Evolutionary conservation across 2,797 vertebrate genomes (phyloP), one percentile per base, ranked within the genome.

Genomic region (Atherinosoma microstoma): DNA sequence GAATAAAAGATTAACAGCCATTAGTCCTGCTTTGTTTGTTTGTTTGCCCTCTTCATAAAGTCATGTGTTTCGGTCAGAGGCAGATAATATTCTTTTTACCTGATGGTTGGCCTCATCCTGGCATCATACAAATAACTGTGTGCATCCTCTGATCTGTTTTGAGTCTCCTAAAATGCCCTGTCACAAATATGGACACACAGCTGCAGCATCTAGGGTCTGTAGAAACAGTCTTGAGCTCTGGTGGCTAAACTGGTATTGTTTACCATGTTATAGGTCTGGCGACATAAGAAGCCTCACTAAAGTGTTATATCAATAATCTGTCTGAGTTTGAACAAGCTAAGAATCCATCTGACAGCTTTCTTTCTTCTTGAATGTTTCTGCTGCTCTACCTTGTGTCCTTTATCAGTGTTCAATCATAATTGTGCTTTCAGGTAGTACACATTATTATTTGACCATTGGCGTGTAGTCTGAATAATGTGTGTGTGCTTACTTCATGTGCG

Each of bases 161-260:
- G 60, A 59, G 47, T 80, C 68, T 64, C 60, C 58, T 67, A 76
- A 69, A 76, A 76, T 57, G 16, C 58, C 61, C 72, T 66, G 11
- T 62, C 58, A 35, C 40, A 64, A 20, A 61, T 71, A 67, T 78
- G 75, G 78, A 84, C 77, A 84, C 75, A 68, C 70, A 83, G 79
- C 85, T 93, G 92, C 91, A 94, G 94, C 92, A 94, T 93, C 70
- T 70, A 89, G 91, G 91, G 91, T 91, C 90, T 91, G 81, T 84
- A 80, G 82, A 89, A 95, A 94, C 93, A 95, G 94, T 95, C 90
- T 74, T 91, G 82, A 91, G 88, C 87, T 84, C 87, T 84, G 78
- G 80, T 83, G 81, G 78, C 66, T 66, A 75, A 74, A 87, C 77
- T 70, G 72, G 62, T 40, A 45, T 80, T 76, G 64, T 85, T 86